Evolutionary conservation across 1,140 invertebrate genomes (phyloP).

Genomic region (Diabrotica undecimpunctata): DNA sequence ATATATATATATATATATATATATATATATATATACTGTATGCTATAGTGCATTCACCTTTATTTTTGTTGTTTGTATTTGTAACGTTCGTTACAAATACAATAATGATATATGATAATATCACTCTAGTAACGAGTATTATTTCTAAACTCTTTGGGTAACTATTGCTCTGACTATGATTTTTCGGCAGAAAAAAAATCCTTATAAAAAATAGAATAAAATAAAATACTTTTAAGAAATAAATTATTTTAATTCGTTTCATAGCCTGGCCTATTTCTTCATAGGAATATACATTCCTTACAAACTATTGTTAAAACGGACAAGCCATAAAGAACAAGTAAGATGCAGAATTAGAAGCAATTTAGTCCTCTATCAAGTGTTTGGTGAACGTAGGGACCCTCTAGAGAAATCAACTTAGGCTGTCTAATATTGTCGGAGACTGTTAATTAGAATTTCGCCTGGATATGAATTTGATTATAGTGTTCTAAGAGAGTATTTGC

Average conservation of each 20-base stretch:
- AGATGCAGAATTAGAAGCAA: slow-evolving; percentile 2
- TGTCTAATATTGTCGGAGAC: neutral
- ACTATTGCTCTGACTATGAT: too few species aligned
- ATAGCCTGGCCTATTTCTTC: neutral
- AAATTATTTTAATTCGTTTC: neutral
- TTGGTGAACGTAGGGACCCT: slow-evolving; percentile 1
- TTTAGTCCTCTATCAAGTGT: neutral
- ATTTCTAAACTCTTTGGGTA: too few species aligned
- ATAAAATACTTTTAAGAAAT: too few species aligned
- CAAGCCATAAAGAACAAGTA: slow-evolving; percentile 1
- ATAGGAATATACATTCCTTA: slow-evolving; percentile 3
- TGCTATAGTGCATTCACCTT: too few species aligned
- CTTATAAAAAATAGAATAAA: too few species aligned
- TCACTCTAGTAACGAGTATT: too few species aligned
- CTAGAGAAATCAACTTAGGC: slow-evolving; percentile 1
- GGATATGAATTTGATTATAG: slow-evolving; percentile 3
- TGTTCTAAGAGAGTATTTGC: neutral
- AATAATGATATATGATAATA: too few species aligned
- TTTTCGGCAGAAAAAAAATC: too few species aligned
- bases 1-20: too few species aligned
- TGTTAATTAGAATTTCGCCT: neutral
- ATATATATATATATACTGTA: too few species aligned
- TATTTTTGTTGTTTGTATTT: too few species aligned
- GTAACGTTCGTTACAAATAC: too few species aligned
- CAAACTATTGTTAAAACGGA: slow-evolving; percentile 1